Percentiles rank a stretch among this genome's conserved stretches.
Conservation (phyloP, 1,140 invertebrate species). For the Solenopsis invicta region DNA sequence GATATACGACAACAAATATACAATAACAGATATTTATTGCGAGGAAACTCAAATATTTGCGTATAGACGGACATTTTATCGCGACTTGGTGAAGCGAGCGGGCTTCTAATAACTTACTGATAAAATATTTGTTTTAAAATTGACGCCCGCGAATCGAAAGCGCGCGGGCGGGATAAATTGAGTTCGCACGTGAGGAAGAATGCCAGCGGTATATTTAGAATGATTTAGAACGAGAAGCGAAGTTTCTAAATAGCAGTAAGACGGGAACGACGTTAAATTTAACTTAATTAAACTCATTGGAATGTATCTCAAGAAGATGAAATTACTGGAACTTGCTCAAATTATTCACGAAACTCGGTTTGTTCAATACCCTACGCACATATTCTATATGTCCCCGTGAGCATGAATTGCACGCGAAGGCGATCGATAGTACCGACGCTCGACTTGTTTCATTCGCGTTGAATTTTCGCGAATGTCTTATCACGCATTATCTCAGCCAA, state of each 20-base stretch:
- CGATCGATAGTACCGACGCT: constrained; percentile 39
- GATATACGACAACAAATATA: constrained; percentile 36
- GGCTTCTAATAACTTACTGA: constrained; percentile 39
- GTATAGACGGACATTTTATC: constrained; percentile 30
- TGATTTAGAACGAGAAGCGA: not conserved
- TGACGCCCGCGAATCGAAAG: not conserved
- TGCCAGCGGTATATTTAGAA: too few relatives aligned
- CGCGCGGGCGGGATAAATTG: not conserved
- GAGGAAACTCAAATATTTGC: constrained; percentile 54
- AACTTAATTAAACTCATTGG: constrained; percentile 38
- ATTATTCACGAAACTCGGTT: constrained; percentile 15
- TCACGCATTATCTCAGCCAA: constrained; percentile 14
- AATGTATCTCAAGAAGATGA: constrained; percentile 17
- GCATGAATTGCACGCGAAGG: constrained; percentile 21
- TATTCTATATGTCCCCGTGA: constrained; percentile 1
- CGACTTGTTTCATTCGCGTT: not conserved
- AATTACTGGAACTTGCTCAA: constrained; percentile 40
- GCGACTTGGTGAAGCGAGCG: constrained; percentile 3
- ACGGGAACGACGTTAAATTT: constrained; percentile 19
- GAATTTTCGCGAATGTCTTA: constrained; percentile 25
- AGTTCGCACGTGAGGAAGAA: not conserved
- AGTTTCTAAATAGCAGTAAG: constrained; percentile 34
- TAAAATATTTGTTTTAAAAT: constrained; percentile 57
- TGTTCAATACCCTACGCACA: constrained; percentile 11
- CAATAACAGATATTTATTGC: constrained; percentile 55